These are phyloP conservation scores for Chaetoderma sp. DNA, from an alignment of 2,888 invertebrate genomes.

Conservation along the genomic window DNA sequence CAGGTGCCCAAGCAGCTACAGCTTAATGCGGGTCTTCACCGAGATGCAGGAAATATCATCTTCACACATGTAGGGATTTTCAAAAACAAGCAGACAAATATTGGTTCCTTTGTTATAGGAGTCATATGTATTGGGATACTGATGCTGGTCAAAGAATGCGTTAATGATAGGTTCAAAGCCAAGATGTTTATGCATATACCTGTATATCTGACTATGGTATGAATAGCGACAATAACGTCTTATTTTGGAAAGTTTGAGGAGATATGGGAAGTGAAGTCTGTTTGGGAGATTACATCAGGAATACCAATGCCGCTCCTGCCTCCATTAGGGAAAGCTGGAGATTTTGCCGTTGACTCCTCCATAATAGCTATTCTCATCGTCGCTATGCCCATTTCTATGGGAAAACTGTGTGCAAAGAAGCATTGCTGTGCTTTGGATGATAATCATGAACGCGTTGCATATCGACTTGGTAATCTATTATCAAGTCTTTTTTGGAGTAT, in stretches of 20 bases:
- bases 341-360: slow-evolving; percentile 58
- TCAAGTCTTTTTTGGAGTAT: slow-evolving; percentile 69
- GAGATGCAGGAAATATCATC: slow-evolving; percentile 58
- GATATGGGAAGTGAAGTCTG: slow-evolving; percentile 46
- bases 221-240: slow-evolving; percentile 54
- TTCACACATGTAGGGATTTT: slow-evolving; percentile 55
- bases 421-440: slow-evolving; percentile 68
- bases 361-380: slow-evolving; percentile 64
- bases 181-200: slow-evolving; percentile 66
- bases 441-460: slow-evolving; percentile 70
- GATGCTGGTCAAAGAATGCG: slow-evolving; percentile 57
- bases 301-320: slow-evolving; percentile 61
- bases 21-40: slow-evolving; percentile 45
- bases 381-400: slow-evolving; percentile 66
- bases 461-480: slow-evolving; percentile 67
- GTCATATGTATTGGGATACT: slow-evolving; percentile 49
- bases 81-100: slow-evolving; percentile 42
- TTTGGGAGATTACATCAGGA: slow-evolving; percentile 54
- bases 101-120: slow-evolving; percentile 52
- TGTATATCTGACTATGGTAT: slow-evolving; percentile 64
- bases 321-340: slow-evolving; percentile 42
- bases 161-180: slow-evolving; percentile 63
- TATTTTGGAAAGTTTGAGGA: slow-evolving; percentile 47
- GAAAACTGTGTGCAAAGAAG: slow-evolving; percentile 68
- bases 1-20: slow-evolving; percentile 63